phyloP scores from a whole-genome alignment of 2,113 vertebrate species.

The Eulemur macaco region DNA sequence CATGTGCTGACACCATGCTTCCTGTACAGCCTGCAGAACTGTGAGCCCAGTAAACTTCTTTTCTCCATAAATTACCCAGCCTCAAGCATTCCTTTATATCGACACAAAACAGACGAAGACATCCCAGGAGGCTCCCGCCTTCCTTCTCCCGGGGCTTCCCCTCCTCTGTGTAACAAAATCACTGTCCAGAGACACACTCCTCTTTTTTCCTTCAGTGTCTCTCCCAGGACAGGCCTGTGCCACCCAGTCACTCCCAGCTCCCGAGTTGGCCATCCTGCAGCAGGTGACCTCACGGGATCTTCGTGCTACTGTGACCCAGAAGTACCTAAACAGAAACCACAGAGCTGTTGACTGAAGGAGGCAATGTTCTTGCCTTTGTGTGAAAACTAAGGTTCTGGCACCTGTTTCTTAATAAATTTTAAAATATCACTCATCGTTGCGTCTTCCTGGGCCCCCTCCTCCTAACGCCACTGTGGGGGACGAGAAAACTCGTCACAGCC shows the following conservation, averaged over 20 bases:
- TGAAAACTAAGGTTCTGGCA: neutral
- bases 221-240: fast-evolving
- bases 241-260: neutral
- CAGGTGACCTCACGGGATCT: neutral
- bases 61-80: too few relatives aligned
- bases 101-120: too few relatives aligned
- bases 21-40: too few relatives aligned
- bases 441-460: neutral
- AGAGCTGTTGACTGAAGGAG: fast-evolving
- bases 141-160: neutral
- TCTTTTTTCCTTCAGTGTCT: neutral
- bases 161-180: neutral
- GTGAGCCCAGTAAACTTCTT: too few relatives aligned
- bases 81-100: too few relatives aligned
- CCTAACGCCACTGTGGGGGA: neutral
- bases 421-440: neutral
- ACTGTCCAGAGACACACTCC: neutral
- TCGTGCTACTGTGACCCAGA: too few relatives aligned
- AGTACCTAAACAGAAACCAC: neutral
- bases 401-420: neutral
- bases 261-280: fast-evolving
- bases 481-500: too few relatives aligned
- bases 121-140: fast-evolving
- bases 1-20: too few relatives aligned
- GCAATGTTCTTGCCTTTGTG: neutral